Base-by-base conservation (phyloP, 1,140 invertebrate species). In the Meloidogyne exigua region DNA sequence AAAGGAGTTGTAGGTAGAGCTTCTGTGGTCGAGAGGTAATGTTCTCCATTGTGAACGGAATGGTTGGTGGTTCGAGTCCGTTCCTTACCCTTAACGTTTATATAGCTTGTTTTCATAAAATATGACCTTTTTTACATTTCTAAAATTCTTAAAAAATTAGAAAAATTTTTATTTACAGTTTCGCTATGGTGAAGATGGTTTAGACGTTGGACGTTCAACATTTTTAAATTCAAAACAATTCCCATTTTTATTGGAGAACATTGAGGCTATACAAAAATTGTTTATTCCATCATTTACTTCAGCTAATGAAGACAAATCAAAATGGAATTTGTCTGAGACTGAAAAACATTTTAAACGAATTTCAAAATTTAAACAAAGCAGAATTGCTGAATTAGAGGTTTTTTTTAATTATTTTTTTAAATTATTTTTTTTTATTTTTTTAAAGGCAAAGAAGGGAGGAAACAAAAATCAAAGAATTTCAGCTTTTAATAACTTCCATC, bases 141-240 rank as follows among this genome's bases (percentile, higher is more conserved):
- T 9, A 39, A 39, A 39, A 9, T 39, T 39, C 9, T 39, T 7
- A 9, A 39, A 39, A 39, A 39, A 23, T 64, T 63, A 32, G 64
- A 18, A 71, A 71, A 71, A 36, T 18, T 71, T 71, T 69, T 63
- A 81, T 86, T 73, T 39, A 4, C 23, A 92, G 90, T 95, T 94
- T 88, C 90, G 92, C n/a, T 99, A 98, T 88, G 97, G 97, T 3
- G 96, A 99, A 90, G 97, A 99, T 90, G 95, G 96, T 0, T 89
- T 98, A 66, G 96, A 99, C 87, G 92, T 98, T 66, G 88, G 91
- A 0, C 94, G 93, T 88, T 92, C 92, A 12, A 92, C 93, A 81
- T 96, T 94, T 86, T 89, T 99, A 0, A 92, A 91, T 67, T 88
- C 91, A 32, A 91, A 93, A 44, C 92, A 93, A 80, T 89, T 97